phyloP scores from a whole-genome alignment of 2,113 vertebrate species.

The Bolborhynchus lineola region DNA sequence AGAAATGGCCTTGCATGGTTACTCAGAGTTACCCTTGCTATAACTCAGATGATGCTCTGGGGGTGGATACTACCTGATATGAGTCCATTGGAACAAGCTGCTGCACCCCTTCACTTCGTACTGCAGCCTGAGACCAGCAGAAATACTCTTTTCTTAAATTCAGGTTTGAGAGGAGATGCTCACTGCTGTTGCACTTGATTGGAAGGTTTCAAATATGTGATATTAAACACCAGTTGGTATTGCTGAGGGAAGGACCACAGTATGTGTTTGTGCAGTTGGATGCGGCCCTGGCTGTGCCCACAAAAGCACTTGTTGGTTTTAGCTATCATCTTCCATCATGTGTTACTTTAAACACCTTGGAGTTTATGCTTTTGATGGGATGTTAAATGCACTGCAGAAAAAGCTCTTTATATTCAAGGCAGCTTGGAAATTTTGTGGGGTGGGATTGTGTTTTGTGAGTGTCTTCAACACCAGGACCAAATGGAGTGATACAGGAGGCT shows the following conservation, averaged over 20 bases:
- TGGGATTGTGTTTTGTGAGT: not conserved
- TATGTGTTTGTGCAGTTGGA: accelerated
- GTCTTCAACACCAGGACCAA: not conserved
- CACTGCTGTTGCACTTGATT: accelerated
- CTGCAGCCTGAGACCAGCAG: not conserved
- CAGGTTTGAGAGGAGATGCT: not conserved
- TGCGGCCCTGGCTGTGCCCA: not conserved
- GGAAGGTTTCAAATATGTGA: accelerated
- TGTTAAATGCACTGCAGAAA: not conserved
- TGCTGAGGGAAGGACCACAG: accelerated
- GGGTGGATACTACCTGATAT: not conserved
- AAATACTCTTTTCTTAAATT: not conserved
- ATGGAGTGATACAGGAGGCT: accelerated
- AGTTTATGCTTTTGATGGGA: not conserved
- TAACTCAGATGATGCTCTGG: not conserved
- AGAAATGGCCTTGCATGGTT: not conserved
- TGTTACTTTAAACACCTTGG: accelerated
- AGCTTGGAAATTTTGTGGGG: not conserved
- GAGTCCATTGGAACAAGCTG: accelerated
- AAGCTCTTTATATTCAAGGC: not conserved
- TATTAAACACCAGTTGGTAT: accelerated
- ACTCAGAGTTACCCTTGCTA: not conserved
- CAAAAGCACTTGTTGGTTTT: accelerated
- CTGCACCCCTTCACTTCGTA: accelerated
- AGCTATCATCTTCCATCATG: not conserved